Evolutionary conservation across 1,140 invertebrate species (phyloP).

Genomic region (Pygmarrhopalites habei): DNA sequence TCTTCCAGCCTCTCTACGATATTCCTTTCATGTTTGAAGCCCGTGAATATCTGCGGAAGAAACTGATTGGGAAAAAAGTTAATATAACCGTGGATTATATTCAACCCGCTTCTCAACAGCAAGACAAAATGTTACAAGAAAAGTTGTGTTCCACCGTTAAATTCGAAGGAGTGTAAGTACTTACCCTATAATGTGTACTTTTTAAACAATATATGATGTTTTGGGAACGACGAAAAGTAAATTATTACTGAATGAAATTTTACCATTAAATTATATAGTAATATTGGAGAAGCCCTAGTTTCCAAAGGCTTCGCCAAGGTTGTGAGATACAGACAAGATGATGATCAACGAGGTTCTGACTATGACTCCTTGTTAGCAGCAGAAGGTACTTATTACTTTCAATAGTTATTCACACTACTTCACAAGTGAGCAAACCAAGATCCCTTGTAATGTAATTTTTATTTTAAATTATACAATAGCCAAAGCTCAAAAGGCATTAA

Average conservation of each 20-base stretch:
- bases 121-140: conserved; percentile 68
- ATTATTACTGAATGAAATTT: conserved; percentile 21
- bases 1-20: conserved; percentile 85
- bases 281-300: conserved; percentile 90
- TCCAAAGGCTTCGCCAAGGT: conserved; percentile 86
- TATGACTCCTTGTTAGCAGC: conserved; percentile 92
- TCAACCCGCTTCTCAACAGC: conserved; percentile 73
- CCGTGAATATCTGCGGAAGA: conserved; percentile 91
- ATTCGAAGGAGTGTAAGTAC: conserved; percentile 70
- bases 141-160: conserved; percentile 91
- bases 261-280: conserved; percentile 58
- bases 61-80: conserved; percentile 91
- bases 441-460: too few species aligned
- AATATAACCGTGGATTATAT: conserved; percentile 92
- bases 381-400: too few species aligned
- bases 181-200: not conserved
- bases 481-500: conserved; percentile 79
- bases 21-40: conserved; percentile 98
- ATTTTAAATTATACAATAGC: too few species aligned
- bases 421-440: too few species aligned
- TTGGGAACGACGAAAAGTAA: conserved; percentile 8
- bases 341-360: conserved; percentile 87
- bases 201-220: not conserved
- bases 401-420: too few species aligned
- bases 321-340: conserved; percentile 85